Evolutionary conservation across 2,888 invertebrate genomes (phyloP), one percentile per base, ranked within the genome.

Genomic region (Pyrrhia umbra): DNA sequence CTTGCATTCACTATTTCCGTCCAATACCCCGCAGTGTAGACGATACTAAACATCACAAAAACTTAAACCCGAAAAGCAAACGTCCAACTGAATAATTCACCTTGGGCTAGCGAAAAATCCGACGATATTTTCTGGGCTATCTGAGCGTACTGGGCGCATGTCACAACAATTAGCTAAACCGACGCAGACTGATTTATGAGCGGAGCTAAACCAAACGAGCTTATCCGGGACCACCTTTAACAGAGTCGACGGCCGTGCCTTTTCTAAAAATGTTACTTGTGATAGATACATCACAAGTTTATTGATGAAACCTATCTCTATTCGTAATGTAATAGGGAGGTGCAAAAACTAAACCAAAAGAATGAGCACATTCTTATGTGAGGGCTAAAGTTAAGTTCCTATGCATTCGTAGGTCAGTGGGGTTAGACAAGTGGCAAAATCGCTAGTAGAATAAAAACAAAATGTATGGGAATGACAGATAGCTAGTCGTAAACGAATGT

Each of bases 91-190:
- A 71, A 52, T 72, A 59, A 70, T 72, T 70, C 71, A 64, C 21
- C 23, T 61, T 47, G 27, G 39, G 34, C 20, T 34, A 39, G 39
- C 52, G 56, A 57, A 61, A 68, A 64, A 43, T 47, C 30, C 54
- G 34, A 16, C 46, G 47, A 63, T 65, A 68, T 77, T 67, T 69
- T 39, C 54, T 20, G 40, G 64, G 59, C 46, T 68, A 45, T 55
- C 57, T 54, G 34, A 21, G 13, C 45, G 69, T 30, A 65, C 39
- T 52, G 59, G 62, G 63, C 59, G 68, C 71, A 25, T 63, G 84
- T 84, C 82, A 79, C 76, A 80, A 83, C 83, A 85, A 86, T 87
- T 85, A 85, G 65, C 75, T 75, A 62, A 82, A 75, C 76, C 79
- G 80, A 77, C 66, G 57, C 52, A 60, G 64, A 65, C 76, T 84